A percentile compares a stretch with the other conserved stretches of the same genome.
phyloP scores from a whole-genome alignment of 2,113 vertebrate species.

The Crotalus helleri region DNA sequence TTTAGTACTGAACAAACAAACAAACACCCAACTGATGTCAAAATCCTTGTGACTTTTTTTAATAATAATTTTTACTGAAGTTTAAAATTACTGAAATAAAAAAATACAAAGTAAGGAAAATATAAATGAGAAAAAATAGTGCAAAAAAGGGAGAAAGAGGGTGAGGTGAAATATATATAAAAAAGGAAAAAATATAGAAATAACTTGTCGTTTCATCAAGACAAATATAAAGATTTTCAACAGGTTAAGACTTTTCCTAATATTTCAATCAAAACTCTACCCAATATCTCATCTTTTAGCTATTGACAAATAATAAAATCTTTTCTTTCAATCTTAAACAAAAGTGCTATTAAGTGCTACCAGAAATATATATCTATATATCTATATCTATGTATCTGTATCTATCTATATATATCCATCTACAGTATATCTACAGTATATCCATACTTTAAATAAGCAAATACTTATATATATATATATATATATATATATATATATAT shows the following conservation, averaged over 20 bases:
- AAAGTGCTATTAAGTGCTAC: background rate
- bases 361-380: background rate
- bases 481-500: too few species aligned
- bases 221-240: background rate
- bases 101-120: background rate
- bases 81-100: background rate
- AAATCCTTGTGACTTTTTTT: background rate
- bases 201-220: too few species aligned
- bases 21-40: background rate
- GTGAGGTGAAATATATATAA: background rate
- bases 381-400: too few species aligned
- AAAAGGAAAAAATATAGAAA: too few species aligned
- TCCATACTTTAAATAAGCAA: background rate
- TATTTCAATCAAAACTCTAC: background rate
- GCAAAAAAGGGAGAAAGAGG: background rate
- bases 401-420: background rate
- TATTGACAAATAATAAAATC: background rate
- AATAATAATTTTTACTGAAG: background rate
- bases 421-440: background rate
- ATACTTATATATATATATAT: too few species aligned
- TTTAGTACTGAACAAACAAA: too few species aligned
- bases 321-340: background rate
- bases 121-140: background rate
- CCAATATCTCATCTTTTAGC: background rate
- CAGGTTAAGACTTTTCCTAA: background rate